Conservation (phyloP, 2,797 vertebrate genomes). For the Notolepis coatsorum region DNA sequence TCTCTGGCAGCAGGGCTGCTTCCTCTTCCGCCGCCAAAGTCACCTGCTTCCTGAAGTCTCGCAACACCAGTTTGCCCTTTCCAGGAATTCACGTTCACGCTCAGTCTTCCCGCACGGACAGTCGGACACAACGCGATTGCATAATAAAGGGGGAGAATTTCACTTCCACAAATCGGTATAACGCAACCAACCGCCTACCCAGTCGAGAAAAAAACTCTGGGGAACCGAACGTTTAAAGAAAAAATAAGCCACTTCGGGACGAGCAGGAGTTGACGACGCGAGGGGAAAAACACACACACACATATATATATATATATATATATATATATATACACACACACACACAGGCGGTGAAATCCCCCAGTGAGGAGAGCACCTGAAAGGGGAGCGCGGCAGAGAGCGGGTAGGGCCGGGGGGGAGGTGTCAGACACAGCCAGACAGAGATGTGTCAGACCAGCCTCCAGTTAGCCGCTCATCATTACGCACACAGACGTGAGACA, state of each 20-base stretch:
- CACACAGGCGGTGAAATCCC: constrained; percentile 18
- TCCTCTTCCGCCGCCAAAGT: constrained; percentile 43
- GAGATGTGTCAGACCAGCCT: constrained; percentile 63
- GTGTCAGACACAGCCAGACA: constrained; percentile 67
- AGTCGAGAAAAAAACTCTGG: too few relatives aligned
- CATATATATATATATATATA: too few relatives aligned
- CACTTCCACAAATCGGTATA: not conserved
- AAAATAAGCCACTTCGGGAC: not conserved
- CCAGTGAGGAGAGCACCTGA: constrained; percentile 41
- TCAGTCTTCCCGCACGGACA: constrained; percentile 1
- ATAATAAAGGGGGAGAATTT: too few relatives aligned
- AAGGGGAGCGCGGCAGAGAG: constrained; percentile 46
- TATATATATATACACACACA: not conserved
- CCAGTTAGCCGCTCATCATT: constrained; percentile 53
- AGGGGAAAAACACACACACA: constrained; percentile 1
- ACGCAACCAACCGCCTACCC: not conserved
- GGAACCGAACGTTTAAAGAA: constrained; percentile 3
- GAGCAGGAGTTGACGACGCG: not conserved
- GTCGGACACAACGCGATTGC: too few relatives aligned
- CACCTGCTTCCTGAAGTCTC: constrained; percentile 66
- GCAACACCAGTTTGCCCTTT: constrained; percentile 46
- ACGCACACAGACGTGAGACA: constrained; percentile 36
- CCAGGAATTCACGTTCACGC: constrained; percentile 48
- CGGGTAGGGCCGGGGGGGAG: constrained; percentile 44
- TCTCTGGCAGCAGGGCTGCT: constrained; percentile 20